Evolutionary conservation across 2,113 vertebrate species (phyloP).

Genomic region (Murina feae): DNA sequence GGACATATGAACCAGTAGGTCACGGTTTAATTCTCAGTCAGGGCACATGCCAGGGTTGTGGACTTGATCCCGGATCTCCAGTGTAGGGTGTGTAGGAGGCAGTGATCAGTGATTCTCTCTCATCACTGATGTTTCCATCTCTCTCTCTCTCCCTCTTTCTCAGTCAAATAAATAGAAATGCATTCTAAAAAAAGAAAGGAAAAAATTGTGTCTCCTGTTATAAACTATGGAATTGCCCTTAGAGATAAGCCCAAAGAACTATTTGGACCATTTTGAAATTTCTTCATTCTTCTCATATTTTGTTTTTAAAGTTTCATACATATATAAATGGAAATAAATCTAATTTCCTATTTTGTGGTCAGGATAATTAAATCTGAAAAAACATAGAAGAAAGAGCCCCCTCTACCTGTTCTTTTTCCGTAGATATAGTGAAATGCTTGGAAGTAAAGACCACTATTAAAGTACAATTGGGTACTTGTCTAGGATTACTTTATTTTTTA

Average conservation of each 20-base stretch:
- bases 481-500: not conserved
- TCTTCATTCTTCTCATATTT: not conserved
- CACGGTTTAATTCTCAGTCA: too few relatives aligned
- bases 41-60: too few relatives aligned
- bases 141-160: too few relatives aligned
- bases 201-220: not conserved
- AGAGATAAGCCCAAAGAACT: not conserved
- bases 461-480: not conserved
- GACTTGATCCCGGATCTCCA: rapidly evolving
- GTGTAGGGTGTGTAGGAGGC: too few relatives aligned
- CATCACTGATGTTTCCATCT: too few relatives aligned
- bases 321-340: not conserved
- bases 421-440: not conserved
- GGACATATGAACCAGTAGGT: too few relatives aligned
- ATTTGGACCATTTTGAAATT: not conserved
- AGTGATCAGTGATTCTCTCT: too few relatives aligned
- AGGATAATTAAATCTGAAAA: not conserved
- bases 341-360: not conserved
- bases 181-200: not conserved
- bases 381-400: not conserved
- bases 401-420: not conserved
- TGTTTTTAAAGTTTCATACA: not conserved
- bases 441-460: not conserved
- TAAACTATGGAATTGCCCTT: not conserved
- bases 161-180: too few relatives aligned